These are phyloP conservation scores for Drosophila watanabei DNA, from an alignment of 1,140 invertebrate species.

Conservation along the genomic window DNA sequence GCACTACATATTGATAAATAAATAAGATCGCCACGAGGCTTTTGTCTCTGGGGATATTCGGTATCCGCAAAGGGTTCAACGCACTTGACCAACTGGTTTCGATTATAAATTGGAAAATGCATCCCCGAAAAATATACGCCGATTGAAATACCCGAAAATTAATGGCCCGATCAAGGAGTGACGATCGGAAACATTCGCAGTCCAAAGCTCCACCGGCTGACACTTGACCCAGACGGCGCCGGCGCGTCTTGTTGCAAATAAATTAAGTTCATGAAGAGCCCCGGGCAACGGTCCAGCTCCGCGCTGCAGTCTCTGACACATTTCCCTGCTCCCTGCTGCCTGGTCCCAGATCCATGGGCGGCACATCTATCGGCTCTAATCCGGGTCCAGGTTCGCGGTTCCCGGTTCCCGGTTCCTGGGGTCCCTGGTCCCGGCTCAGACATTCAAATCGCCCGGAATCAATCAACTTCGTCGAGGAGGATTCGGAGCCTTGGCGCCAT, in stretches of 20 bases:
- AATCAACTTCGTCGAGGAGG: slow-evolving; percentile 45
- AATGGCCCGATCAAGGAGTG: slow-evolving; percentile 37
- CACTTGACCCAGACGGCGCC: slow-evolving; percentile 76
- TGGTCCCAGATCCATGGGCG: slow-evolving; percentile 18
- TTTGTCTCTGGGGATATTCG: slow-evolving; percentile 66
- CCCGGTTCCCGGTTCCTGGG: slow-evolving; percentile 3
- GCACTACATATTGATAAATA: slow-evolving; percentile 81
- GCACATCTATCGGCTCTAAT: slow-evolving; percentile 48
- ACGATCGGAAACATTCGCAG: slow-evolving; percentile 46
- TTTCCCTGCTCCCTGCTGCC: slow-evolving; percentile 9
- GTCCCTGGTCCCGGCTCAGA: slow-evolving; percentile 33
- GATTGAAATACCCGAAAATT: slow-evolving; percentile 56
- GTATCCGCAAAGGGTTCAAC: slow-evolving; percentile 57
- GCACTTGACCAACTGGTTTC: slow-evolving; percentile 78
- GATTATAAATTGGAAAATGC: slow-evolving; percentile 74
- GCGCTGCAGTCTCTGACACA: slow-evolving; percentile 27
- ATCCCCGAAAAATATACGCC: slow-evolving; percentile 29
- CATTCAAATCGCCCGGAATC: slow-evolving; percentile 60
- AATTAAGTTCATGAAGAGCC: slow-evolving; percentile 73
- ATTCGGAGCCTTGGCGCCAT: slow-evolving; percentile 38
- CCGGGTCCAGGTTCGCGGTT: slow-evolving; percentile 15
- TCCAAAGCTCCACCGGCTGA: slow-evolving; percentile 45
- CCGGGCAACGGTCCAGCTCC: slow-evolving; percentile 21
- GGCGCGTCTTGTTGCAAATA: slow-evolving; percentile 72
- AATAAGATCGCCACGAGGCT: slow-evolving; percentile 78